These are phyloP conservation scores for Dromiciops gliroides DNA, from an alignment of 2,113 vertebrate genomes.

Conservation along the genomic window DNA sequence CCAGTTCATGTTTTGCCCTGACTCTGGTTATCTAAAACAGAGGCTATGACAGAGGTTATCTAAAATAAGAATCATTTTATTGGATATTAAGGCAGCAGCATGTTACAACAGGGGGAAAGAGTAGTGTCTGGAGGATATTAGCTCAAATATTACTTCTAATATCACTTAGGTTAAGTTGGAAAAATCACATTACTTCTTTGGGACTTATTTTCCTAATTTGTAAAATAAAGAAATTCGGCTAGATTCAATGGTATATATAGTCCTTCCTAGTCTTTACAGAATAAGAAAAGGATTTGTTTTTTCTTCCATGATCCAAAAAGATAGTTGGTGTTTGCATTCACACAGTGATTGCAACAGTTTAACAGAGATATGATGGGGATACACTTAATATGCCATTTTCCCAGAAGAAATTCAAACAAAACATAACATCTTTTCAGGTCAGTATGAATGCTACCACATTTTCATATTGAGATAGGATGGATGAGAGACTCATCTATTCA, in stretches of 20 bases:
- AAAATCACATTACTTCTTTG: background rate
- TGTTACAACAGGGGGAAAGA: background rate
- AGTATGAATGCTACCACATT: slow-evolving; percentile 48
- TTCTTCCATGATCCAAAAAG: background rate
- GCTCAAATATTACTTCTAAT: background rate
- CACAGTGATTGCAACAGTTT: slow-evolving; percentile 8
- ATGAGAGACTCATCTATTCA: slow-evolving; percentile 68
- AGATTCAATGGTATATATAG: background rate
- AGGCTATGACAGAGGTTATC: background rate
- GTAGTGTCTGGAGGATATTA: background rate
- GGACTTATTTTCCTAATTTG: background rate
- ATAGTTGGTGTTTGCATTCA: background rate
- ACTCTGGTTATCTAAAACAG: too few species aligned
- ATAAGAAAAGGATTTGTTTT: background rate
- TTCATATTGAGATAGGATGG: slow-evolving; percentile 70
- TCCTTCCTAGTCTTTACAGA: background rate
- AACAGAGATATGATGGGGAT: slow-evolving; percentile 54
- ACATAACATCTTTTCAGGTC: slow-evolving; percentile 53
- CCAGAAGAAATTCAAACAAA: slow-evolving; percentile 49
- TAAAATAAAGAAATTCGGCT: background rate
- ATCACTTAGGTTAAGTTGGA: too few species aligned
- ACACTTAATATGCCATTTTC: slow-evolving; percentile 56
- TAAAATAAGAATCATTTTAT: background rate
- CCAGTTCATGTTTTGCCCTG: background rate
- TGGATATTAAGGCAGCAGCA: background rate